Base-by-base conservation (phyloP, 2,113 vertebrate genomes). In the Halcyon senegalensis region DNA sequence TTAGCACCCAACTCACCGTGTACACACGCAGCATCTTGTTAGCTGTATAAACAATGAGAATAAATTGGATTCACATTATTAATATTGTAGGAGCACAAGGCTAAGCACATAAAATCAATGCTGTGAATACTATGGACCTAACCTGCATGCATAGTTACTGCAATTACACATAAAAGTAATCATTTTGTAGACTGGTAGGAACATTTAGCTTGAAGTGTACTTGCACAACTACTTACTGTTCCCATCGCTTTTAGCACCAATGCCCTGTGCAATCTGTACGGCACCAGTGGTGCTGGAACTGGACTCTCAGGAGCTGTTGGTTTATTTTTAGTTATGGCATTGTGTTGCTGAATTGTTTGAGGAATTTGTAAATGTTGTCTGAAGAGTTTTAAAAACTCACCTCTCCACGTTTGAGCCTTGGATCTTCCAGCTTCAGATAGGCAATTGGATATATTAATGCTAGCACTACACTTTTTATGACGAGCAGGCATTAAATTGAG, bases 241-340 rank as follows among this genome's bases (percentile, higher is more conserved):
- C 33, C 4, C 28, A 16, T 8, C n/a, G n/a, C 46, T 87, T 79
- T 25, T 66, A 79, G n/a, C 66, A 60, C 28, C 84, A 81, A 53
- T 60, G n/a, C 19, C 21, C 23, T 3, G 1, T 39, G n/a, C 11
- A 43, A 3, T 60, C 73, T 78, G 37, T 59, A 1, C 41, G 87
- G 74, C 50, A n/a, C 70, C 66, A 79, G 58, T 33, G 43, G 58
- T 78, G 60, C 53, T 72, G 84, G 56, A 81, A 56, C 60, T 73
- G 58, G 66, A 39, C 60, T 84, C 77, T 64, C 51, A 89, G 37
- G 72, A 46, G 35, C 37, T 69, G 8, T 23, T 78, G 13, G 13
- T 60, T 77, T 96, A 75, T 90, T 93, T 96, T 90, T 95, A 68
- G 48, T 46, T 86, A 31, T 16, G 30, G 64, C 58, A 64, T 15